phyloP scores from a whole-genome alignment of 2,888 invertebrate genomes.

The Caradrina kadenii region DNA sequence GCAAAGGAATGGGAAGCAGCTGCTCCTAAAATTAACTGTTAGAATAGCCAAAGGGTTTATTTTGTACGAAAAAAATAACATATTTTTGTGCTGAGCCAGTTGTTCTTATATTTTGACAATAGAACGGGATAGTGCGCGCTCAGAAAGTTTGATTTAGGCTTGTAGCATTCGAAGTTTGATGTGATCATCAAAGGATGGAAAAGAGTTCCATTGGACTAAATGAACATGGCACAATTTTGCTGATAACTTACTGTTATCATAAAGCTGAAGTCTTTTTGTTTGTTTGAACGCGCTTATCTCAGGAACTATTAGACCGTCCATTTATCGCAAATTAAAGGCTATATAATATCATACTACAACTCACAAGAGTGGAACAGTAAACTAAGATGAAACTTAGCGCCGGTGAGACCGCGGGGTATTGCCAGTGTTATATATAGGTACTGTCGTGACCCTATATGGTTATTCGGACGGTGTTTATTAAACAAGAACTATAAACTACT shows the following conservation, averaged over 20 bases:
- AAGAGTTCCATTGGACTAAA: not conserved
- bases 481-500: no score
- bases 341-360: no score
- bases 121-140: slow-evolving; percentile 24
- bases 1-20: slow-evolving; percentile 61
- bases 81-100: slow-evolving; percentile 46
- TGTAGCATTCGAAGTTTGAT: slow-evolving; percentile 4
- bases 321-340: no score
- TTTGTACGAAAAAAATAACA: slow-evolving; percentile 53
- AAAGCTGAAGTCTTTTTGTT: no score
- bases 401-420: no score
- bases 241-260: not conserved
- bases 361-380: no score
- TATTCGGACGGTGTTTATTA: no score
- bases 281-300: no score
- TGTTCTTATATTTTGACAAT: slow-evolving; percentile 38
- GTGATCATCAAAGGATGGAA: not conserved
- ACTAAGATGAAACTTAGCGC: no score
- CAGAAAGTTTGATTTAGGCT: slow-evolving; percentile 32
- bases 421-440: no score
- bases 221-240: not conserved
- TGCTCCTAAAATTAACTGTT: slow-evolving; percentile 62
- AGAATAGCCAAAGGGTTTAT: slow-evolving; percentile 51
- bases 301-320: no score
- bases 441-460: no score